Evolutionary conservation across 2,888 invertebrate genomes (phyloP).

Genomic region (Nebria brevicollis): DNA sequence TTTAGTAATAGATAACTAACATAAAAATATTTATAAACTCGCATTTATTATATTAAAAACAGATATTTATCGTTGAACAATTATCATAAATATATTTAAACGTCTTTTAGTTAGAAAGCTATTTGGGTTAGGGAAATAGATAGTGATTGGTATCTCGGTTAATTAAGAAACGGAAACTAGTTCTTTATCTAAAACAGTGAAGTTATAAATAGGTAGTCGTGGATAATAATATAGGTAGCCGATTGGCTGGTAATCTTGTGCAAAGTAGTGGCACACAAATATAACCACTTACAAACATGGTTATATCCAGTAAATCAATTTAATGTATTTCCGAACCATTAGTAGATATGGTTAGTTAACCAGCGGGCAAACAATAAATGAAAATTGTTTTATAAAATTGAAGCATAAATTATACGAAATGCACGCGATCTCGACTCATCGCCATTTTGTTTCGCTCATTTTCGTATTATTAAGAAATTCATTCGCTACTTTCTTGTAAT

Average conservation of each 20-base stretch:
- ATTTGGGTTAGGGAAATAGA: background rate
- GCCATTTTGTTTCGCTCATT: background rate
- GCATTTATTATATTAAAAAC: background rate
- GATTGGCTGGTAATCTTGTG: background rate
- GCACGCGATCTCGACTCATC: slow-evolving; percentile 17
- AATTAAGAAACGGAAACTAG: background rate
- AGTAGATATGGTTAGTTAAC: slow-evolving; percentile 24
- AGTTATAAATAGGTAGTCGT: background rate
- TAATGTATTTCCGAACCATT: slow-evolving; percentile 43
- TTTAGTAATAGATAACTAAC: no score
- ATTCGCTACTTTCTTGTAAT: background rate
- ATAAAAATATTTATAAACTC: no score
- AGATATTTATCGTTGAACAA: background rate
- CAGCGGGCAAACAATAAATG: slow-evolving; percentile 14
- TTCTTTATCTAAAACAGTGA: background rate
- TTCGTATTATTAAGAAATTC: background rate
- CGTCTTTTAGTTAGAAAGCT: background rate
- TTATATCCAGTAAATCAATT: slow-evolving; percentile 29
- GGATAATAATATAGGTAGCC: background rate
- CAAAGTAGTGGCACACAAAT: background rate
- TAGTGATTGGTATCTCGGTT: background rate
- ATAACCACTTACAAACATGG: slow-evolving; percentile 18
- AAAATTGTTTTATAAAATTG: slow-evolving; percentile 42
- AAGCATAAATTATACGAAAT: slow-evolving; percentile 24
- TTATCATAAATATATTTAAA: background rate